A percentile compares a stretch with the other conserved stretches of the same genome.
These are phyloP conservation scores for Sciurus carolinensis DNA, from an alignment of 2,797 vertebrate species.

Conservation along the genomic window DNA sequence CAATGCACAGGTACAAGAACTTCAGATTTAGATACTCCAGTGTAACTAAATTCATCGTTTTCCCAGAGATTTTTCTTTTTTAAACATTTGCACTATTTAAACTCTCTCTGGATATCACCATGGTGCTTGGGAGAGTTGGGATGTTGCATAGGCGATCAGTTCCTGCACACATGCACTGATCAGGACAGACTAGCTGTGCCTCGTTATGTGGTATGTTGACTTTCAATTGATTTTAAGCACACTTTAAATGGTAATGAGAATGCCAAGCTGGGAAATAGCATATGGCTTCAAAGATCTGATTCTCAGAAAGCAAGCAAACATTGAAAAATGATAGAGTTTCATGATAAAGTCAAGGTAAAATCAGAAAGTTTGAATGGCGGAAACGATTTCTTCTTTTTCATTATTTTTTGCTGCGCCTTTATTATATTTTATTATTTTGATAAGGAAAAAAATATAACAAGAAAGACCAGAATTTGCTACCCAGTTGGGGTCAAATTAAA, in stretches of 20 bases:
- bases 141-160: background rate
- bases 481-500: conserved; percentile 67
- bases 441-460: conserved; percentile 20
- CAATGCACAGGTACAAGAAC: background rate
- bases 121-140: conserved; percentile 12
- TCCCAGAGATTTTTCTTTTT: background rate
- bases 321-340: conserved; percentile 50
- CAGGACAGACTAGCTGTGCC: conserved; percentile 11
- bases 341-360: conserved; percentile 64
- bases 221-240: conserved; percentile 73
- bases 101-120: conserved; percentile 18
- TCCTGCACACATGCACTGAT: background rate
- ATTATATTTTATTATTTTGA: conserved; percentile 39
- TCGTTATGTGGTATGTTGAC: conserved; percentile 51
- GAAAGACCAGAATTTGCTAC: conserved; percentile 55
- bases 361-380: conserved; percentile 46
- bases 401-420: conserved; percentile 47
- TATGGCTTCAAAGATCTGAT: conserved; percentile 48
- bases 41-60: background rate
- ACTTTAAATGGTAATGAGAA: conserved; percentile 74
- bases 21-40: conserved; percentile 46
- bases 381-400: background rate
- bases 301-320: conserved; percentile 70
- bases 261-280: conserved; percentile 9
- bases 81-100: background rate